Evolutionary conservation across 2,888 invertebrate genomes (phyloP).

Genomic region (Aleiodes testaceus): DNA sequence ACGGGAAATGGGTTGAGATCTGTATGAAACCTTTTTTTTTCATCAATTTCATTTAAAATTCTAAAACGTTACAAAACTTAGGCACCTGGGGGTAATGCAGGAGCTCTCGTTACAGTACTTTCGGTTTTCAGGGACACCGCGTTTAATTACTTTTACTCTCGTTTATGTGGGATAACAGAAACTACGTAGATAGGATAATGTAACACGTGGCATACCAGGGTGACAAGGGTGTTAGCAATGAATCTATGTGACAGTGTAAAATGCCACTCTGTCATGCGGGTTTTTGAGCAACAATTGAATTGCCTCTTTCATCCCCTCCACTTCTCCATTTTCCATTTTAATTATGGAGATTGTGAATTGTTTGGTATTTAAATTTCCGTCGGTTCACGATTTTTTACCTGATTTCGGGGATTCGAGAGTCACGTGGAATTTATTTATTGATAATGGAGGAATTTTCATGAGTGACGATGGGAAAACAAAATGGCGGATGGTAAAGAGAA

Average conservation of each 20-base stretch:
- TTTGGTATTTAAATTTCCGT: not conserved
- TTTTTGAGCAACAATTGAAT: constrained; percentile 14
- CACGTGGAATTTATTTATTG: no score
- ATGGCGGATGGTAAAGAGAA: no score
- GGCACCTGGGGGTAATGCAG: constrained; percentile 8
- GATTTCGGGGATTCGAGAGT: no score
- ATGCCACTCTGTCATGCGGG: constrained; percentile 27
- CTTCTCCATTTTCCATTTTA: not conserved
- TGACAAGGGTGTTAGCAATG: constrained; percentile 17
- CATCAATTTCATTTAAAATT: constrained; percentile 1
- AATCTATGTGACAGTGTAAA: constrained; percentile 22
- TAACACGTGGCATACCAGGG: constrained; percentile 22
- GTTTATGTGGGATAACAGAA: constrained; percentile 40
- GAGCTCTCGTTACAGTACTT: constrained; percentile 30
- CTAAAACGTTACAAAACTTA: constrained; percentile 10
- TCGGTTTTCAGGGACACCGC: constrained; percentile 45
- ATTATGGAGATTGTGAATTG: not conserved
- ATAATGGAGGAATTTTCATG: no score
- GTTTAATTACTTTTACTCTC: constrained; percentile 47
- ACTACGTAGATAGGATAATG: constrained; percentile 29
- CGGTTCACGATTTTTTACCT: no score
- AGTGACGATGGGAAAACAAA: no score
- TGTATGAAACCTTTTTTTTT: constrained; percentile 16
- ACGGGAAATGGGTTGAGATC: no score
- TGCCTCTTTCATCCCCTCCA: not conserved